phyloP scores from a whole-genome alignment of 2,797 vertebrate species.

The Pipistrellus pygmaeus region DNA sequence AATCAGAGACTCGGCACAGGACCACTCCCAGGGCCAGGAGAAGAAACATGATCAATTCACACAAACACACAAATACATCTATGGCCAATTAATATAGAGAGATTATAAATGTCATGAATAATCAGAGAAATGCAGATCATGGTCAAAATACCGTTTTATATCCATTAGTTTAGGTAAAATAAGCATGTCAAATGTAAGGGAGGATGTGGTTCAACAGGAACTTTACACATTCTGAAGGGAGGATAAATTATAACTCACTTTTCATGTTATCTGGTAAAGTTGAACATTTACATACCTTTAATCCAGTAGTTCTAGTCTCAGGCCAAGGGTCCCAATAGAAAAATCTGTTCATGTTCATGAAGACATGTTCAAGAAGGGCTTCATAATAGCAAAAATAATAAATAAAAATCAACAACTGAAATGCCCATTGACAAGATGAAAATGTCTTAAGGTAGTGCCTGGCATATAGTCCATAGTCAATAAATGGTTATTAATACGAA shows the following conservation, averaged over 20 bases:
- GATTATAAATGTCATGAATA: neutral
- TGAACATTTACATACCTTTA: neutral
- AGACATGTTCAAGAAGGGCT: neutral
- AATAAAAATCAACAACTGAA: neutral
- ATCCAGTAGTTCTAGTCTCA: neutral
- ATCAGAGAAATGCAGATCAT: neutral
- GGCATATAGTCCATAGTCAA: neutral
- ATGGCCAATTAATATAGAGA: conserved; percentile 21
- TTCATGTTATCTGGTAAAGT: neutral
- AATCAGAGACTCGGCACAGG: neutral
- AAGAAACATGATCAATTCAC: neutral
- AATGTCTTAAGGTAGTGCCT: neutral
- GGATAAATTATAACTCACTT: neutral
- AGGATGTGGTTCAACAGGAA: neutral
- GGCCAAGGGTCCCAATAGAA: neutral
- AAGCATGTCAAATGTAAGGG: neutral
- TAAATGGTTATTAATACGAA: neutral
- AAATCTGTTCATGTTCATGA: neutral
- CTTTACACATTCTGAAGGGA: neutral
- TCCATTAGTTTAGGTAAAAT: neutral
- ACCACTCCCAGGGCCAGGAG: neutral
- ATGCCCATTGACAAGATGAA: neutral
- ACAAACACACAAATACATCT: neutral
- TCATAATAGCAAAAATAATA: neutral
- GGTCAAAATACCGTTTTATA: neutral